Conservation (phyloP, 2,113 vertebrate genomes). For the Tylochromis polylepis region DNA sequence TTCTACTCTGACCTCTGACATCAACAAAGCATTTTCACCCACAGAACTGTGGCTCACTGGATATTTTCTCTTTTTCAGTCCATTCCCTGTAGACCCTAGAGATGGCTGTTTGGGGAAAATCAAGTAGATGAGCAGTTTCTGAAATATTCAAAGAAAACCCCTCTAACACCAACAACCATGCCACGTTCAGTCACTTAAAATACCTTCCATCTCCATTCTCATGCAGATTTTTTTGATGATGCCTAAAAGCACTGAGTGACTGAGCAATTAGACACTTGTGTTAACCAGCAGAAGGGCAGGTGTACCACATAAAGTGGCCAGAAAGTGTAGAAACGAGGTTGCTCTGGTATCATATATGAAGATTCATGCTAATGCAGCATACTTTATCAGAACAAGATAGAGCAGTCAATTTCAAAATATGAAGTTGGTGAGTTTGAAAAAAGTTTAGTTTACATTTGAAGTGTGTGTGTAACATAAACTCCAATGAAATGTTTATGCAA, state of each 20-base stretch:
- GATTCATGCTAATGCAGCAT: not conserved
- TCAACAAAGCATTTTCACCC: not conserved
- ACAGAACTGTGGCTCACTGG: not conserved
- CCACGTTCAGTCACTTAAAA: not conserved
- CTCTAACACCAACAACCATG: not conserved
- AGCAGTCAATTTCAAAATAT: not conserved
- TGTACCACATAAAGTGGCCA: not conserved
- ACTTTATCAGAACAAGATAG: not conserved
- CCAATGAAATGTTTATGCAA: not conserved
- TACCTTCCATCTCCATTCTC: not conserved
- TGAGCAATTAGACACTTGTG: not conserved
- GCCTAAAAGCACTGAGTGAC: not conserved
- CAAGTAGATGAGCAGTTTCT: not conserved
- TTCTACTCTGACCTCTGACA: not conserved
- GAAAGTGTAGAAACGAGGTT: not conserved
- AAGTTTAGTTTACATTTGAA: not conserved
- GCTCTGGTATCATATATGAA: not conserved
- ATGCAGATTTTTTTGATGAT: not conserved
- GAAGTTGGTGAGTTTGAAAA: not conserved
- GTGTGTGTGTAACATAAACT: not conserved
- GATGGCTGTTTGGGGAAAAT: not conserved
- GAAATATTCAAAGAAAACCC: not conserved
- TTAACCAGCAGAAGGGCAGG: not conserved
- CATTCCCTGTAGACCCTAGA: not conserved
- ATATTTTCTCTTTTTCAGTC: not conserved